Evolutionary conservation across 2,888 invertebrate species (phyloP).

Genomic region (Plebejus argus): DNA sequence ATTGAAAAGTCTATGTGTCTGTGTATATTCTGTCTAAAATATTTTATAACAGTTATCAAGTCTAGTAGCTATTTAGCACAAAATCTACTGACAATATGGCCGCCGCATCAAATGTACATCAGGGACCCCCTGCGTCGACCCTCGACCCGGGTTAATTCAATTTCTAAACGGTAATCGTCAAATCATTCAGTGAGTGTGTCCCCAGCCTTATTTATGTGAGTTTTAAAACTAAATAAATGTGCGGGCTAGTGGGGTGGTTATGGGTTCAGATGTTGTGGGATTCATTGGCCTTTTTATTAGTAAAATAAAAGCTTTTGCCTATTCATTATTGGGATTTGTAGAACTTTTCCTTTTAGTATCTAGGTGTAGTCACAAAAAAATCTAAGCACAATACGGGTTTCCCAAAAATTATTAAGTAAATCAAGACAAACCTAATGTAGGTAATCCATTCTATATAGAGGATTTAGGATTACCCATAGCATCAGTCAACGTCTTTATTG

Average conservation of each 20-base stretch:
- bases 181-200: constrained; percentile 64
- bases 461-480: too few relatives aligned
- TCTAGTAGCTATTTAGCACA: not conserved
- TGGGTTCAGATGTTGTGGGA: not conserved
- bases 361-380: too few relatives aligned
- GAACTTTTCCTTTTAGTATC: too few relatives aligned
- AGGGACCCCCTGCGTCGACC: constrained; percentile 11
- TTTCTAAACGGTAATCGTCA: constrained; percentile 69
- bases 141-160: constrained; percentile 59
- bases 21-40: not conserved
- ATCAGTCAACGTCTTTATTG: too few relatives aligned
- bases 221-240: constrained; percentile 39
- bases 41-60: not conserved
- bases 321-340: too few relatives aligned
- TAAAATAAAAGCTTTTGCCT: too few relatives aligned
- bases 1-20: too few relatives aligned
- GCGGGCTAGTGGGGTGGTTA: constrained; percentile 6
- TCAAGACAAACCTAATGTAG: too few relatives aligned
- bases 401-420: too few relatives aligned
- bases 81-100: not conserved
- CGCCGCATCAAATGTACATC: not conserved
- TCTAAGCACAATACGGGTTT: too few relatives aligned
- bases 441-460: too few relatives aligned
- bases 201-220: constrained; percentile 49
- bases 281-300: not conserved